Base-by-base conservation (phyloP, 1,140 invertebrate species). In the Ceratitis capitata region DNA sequence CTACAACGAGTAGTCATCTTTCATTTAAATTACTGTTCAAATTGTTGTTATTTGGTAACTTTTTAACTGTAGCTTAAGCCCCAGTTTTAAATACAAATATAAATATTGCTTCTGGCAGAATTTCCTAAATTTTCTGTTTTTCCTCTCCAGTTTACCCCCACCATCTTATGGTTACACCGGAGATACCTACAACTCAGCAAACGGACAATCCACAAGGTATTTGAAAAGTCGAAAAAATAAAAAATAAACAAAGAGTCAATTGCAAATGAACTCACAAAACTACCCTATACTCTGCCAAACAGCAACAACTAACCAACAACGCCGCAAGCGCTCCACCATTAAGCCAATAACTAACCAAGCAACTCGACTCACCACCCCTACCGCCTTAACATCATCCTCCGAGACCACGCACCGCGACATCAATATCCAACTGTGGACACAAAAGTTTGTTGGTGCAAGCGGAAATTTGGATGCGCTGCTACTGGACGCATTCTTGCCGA, bases 341-440 rank as follows among this genome's bases (percentile, higher is more conserved):
- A 78, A 45, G 2, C 42, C 19, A 47, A 42, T 12, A 84, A 49
- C 45, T 42, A 26, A 4, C 10, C 16, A 42, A 3, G 19, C 29
- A 35, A 32, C 5, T 39, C 78, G n/a, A 4, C n/a, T 3, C 32
- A 12, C 26, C 29, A 56, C 9, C 49, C 47, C 9, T 19, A 84
- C 19, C 58, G 47, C 29, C 47, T 23, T 9, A 61, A 35, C 84
- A 85, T 14, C n/a, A n/a, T 61, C 26, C 29, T 32, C 69, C 69
- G 29, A 56, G 51, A n/a, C 64, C 84, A 87, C 39, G 42, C 45
- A 86, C 88, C 89, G 87, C 88, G 89, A 91, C 89, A 88, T 89
- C 89, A 91, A 89, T 89, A 90, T 91, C 85, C 89, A 90, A 88
- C 87, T 91, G 87, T 91, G 90, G 90, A 91, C 90, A 90, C 90